Evolutionary conservation across 2,888 invertebrate species (phyloP), one percentile per base, ranked within the genome.

Genomic region (Tanypteryx hageni): DNA sequence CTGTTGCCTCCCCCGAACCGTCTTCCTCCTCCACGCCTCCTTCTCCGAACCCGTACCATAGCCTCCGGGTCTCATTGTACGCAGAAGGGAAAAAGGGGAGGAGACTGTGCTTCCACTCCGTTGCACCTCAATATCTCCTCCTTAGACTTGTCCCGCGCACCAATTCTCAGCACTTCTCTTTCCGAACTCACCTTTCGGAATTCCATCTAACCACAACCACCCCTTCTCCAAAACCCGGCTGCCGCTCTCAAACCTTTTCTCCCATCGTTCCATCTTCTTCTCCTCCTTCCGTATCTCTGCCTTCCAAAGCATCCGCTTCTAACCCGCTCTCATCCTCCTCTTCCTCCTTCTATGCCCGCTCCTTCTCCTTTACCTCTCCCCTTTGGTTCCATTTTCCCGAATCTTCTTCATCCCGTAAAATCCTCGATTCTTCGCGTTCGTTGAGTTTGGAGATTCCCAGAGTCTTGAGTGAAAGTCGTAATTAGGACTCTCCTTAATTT

Each of bases 71-170:
- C 86, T 61, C 86, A 86, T 86, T 86, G 86, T 86, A 31, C 86
- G 86, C 22, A 31, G 61, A 68, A 89, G 68, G 44, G 89, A 86
- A 86, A 61, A 57, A 61, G 86, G 68, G 11, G 61, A 31, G 86
- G 31, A 31, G 64, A 68, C 64, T 18, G 64, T 68, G 68, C 44
- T 89, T 89, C 89, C 89, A 89, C 89, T 68, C 56, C 64, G 89
- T 44, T 89, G 89, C 64, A 89, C 89, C 89, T 89, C 89, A 89
- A 89, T 89, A 64, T 89, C 89, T 89, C 61, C 89, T 89, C 89
- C 61, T 27, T 27, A 31, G 27, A 11, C 56, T 57, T 16, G 27
- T 44, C 86, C 64, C 61, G 59, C 59, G 59, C 86, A 61, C 59
- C 86, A 59, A 61, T 61, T 68, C 64, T 68, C 64, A 44, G 64